Evolutionary conservation across 2,888 invertebrate species (phyloP).

Genomic region (Leptopilina syphax): DNA sequence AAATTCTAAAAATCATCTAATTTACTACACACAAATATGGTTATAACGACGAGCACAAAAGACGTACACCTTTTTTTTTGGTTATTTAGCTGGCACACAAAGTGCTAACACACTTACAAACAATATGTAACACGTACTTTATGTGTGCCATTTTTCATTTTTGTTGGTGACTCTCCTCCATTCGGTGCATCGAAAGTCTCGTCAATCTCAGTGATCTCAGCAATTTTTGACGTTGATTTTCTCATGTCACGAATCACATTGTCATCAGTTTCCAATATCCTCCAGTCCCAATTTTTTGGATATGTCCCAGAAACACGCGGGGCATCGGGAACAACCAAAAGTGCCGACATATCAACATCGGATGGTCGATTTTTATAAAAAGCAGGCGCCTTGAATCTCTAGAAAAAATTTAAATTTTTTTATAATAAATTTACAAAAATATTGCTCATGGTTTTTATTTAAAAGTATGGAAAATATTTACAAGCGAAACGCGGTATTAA

Average conservation of each 20-base stretch:
- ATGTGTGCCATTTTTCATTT: slow-evolving; percentile 46
- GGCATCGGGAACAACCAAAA: slow-evolving; percentile 87
- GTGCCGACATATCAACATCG: slow-evolving; percentile 86
- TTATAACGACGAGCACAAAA: slow-evolving; percentile 35
- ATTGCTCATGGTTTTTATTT: not conserved
- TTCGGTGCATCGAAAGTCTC: slow-evolving; percentile 64
- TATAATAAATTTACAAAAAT: too few species aligned
- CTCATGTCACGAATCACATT: slow-evolving; percentile 66
- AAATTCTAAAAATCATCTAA: not conserved
- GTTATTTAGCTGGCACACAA: slow-evolving; percentile 30
- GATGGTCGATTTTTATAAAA: slow-evolving; percentile 87
- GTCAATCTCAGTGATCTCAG: slow-evolving; percentile 76
- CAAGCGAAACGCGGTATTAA: too few species aligned
- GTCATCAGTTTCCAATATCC: slow-evolving; percentile 79
- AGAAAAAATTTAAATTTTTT: slow-evolving; percentile 49
- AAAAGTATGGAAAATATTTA: not conserved
- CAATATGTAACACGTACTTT: slow-evolving; percentile 40
- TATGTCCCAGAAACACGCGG: slow-evolving; percentile 87
- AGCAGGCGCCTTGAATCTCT: slow-evolving; percentile 90
- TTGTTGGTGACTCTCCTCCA: slow-evolving; percentile 64
- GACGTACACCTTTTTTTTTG: slow-evolving; percentile 1
- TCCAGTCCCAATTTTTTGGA: slow-evolving; percentile 86
- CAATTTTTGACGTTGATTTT: slow-evolving; percentile 48
- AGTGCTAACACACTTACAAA: slow-evolving; percentile 34
- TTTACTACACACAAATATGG: slow-evolving; percentile 6